These are phyloP conservation scores for Drosophila melanosoma DNA, from an alignment of 2,888 invertebrate species.

Conservation along the genomic window DNA sequence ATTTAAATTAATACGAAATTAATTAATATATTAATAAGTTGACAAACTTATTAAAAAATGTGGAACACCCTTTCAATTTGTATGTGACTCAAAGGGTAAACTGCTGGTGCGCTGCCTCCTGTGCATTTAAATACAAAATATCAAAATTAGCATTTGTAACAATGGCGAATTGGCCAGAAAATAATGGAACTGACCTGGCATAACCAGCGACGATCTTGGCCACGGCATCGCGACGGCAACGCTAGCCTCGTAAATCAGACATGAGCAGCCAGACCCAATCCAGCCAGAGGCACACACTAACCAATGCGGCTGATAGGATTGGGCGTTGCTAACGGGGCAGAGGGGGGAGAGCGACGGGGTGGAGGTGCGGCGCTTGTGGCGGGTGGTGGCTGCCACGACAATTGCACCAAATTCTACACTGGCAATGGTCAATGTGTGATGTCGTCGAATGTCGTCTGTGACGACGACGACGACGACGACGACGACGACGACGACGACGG, in stretches of 20 bases:
- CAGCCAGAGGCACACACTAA: neutral
- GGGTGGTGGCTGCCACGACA: slow-evolving; percentile 48
- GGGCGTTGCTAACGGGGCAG: neutral
- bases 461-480: slow-evolving; percentile 62
- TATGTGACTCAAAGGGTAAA: slow-evolving; percentile 27
- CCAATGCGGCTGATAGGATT: slow-evolving; percentile 5
- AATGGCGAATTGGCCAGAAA: slow-evolving; percentile 81
- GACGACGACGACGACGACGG: slow-evolving; percentile 63
- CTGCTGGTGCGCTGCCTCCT: slow-evolving; percentile 42
- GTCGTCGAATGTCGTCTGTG: slow-evolving; percentile 83
- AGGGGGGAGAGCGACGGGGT: neutral
- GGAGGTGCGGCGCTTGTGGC: neutral
- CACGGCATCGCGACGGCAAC: slow-evolving; percentile 45
- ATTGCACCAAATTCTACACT: slow-evolving; percentile 74
- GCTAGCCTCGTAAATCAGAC: slow-evolving; percentile 72
- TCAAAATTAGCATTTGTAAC: slow-evolving; percentile 84
- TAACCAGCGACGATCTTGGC: slow-evolving; percentile 70
- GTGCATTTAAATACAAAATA: slow-evolving; percentile 83
- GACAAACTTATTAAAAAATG: neutral
- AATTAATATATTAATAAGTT: no score
- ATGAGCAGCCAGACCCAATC: slow-evolving; percentile 27
- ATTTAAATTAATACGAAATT: neutral
- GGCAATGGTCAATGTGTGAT: slow-evolving; percentile 81
- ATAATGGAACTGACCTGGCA: slow-evolving; percentile 80
- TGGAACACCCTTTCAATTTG: neutral